Conservation (phyloP, 2,888 invertebrate genomes). For the Keiferia lycopersicella region DNA sequence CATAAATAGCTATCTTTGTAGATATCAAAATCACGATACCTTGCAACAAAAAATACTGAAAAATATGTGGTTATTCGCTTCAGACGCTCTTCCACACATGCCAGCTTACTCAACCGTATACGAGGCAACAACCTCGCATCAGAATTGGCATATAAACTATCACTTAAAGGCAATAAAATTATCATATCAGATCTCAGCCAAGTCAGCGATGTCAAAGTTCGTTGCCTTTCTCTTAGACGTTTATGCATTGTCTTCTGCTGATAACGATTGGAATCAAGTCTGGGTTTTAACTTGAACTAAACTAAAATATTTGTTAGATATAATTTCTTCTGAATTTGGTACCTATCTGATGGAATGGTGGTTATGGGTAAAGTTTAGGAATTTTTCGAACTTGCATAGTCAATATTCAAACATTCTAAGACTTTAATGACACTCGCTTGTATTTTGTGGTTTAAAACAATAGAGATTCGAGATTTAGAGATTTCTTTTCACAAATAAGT, state of each 20-base stretch:
- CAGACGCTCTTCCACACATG: background rate
- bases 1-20: too few species aligned
- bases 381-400: too few species aligned
- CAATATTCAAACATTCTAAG: too few species aligned
- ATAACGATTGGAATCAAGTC: background rate
- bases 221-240: background rate
- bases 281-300: background rate
- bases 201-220: constrained; percentile 6
- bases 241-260: background rate
- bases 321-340: too few species aligned
- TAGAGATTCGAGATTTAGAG: too few species aligned
- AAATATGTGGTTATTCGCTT: too few species aligned
- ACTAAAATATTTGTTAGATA: background rate
- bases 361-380: background rate
- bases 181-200: constrained; percentile 8
- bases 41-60: too few species aligned
- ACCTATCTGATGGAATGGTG: background rate
- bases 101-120: background rate
- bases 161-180: constrained; percentile 12
- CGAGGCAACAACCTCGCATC: constrained; percentile 1
- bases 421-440: too few species aligned
- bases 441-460: too few species aligned
- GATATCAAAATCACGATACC: too few species aligned
- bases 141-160: constrained; percentile 15
- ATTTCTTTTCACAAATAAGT: too few species aligned